Percentiles rank a stretch among this genome's conserved stretches.
Conservation (phyloP, 2,113 vertebrate species). For the Hiodon tergisus region DNA sequence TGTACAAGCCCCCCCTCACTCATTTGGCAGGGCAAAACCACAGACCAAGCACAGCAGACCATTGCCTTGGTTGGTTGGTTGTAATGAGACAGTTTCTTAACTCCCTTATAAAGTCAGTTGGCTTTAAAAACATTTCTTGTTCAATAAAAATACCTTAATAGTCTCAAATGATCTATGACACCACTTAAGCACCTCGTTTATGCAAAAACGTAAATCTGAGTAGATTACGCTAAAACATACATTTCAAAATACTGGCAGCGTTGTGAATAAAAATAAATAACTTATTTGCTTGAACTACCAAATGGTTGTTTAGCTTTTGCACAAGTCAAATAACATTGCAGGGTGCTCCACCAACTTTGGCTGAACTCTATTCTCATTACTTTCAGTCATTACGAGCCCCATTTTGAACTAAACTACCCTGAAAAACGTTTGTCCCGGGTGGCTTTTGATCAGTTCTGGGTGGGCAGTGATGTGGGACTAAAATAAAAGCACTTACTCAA, state of each 20-base stretch:
- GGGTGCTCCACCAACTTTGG: constrained; percentile 40
- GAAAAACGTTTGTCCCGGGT: constrained; percentile 47
- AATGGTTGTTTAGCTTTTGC: constrained; percentile 10
- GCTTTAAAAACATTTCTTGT: not conserved
- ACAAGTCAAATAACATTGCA: not conserved
- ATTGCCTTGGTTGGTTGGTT: not conserved
- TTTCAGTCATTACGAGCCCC: constrained; percentile 41
- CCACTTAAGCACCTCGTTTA: not conserved
- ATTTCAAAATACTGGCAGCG: not conserved
- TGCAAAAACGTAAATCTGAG: not conserved
- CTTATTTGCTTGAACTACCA: too few species aligned
- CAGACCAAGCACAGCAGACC: not conserved
- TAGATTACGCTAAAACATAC: not conserved
- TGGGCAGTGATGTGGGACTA: constrained; percentile 50
- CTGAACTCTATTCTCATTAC: constrained; percentile 47
- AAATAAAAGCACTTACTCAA: constrained; percentile 44
- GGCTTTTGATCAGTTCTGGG: constrained; percentile 47
- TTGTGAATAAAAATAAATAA: not conserved
- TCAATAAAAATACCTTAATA: not conserved
- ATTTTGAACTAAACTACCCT: constrained; percentile 34
- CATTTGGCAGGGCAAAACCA: too few species aligned
- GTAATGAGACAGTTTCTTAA: not conserved
- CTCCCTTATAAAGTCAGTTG: not conserved
- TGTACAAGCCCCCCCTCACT: too few species aligned
- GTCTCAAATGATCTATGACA: not conserved